These are phyloP conservation scores for Neopipo cinnamomea DNA, from an alignment of 2,113 vertebrate species.

Conservation along the genomic window DNA sequence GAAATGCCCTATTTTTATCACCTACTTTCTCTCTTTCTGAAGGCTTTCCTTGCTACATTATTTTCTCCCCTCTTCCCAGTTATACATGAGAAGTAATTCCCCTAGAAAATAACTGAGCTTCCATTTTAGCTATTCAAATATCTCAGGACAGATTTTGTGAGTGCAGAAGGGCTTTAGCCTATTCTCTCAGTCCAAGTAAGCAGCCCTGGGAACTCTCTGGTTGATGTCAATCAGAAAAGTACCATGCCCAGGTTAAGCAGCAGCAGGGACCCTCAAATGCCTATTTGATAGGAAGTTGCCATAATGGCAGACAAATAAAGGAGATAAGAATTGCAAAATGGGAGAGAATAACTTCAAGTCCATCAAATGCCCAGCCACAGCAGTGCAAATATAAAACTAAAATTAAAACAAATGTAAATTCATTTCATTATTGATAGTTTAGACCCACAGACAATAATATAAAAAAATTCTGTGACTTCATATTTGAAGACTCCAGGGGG, in stretches of 20 bases:
- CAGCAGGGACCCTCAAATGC: neutral
- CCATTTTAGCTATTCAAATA: constrained; percentile 53
- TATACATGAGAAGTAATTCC: constrained; percentile 54
- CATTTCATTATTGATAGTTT: neutral
- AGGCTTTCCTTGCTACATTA: constrained; percentile 48
- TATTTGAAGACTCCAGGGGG: neutral
- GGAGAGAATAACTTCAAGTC: neutral
- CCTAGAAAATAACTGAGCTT: constrained; percentile 56
- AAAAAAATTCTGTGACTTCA: neutral
- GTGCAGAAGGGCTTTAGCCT: neutral
- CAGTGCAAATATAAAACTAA: neutral
- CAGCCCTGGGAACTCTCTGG: neutral
- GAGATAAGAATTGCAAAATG: neutral
- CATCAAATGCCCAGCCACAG: neutral
- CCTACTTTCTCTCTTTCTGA: constrained; percentile 64
- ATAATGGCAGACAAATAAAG: constrained; percentile 18
- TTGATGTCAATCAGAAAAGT: neutral
- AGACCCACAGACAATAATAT: neutral
- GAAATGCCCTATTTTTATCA: constrained; percentile 71
- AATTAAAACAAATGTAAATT: neutral
- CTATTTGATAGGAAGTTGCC: neutral
- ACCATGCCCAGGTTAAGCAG: constrained; percentile 2
- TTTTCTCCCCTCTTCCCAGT: constrained; percentile 46
- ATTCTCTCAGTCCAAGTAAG: neutral
- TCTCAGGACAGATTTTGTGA: neutral